Base-by-base conservation (phyloP, 2,888 invertebrate genomes). In the Pristionchus mayeri region DNA sequence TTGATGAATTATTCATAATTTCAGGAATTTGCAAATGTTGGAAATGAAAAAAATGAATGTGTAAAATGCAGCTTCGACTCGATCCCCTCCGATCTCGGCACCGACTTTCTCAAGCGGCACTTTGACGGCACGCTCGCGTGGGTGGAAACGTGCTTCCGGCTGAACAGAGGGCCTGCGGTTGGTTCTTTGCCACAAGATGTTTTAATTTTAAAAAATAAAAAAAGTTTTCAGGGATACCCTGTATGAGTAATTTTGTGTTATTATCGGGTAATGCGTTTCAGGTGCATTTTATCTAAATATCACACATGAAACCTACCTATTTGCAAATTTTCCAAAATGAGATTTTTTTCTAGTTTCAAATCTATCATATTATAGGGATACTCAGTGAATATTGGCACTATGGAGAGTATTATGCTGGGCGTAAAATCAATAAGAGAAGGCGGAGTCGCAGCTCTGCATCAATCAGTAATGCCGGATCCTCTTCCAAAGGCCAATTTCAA, bases 81-180 rank as follows among this genome's bases (percentile, higher is more conserved):
- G 91, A 95, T 98, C 88, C 97, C 98, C 21, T 95, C 95, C 76
- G 98, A 98, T 92, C 94, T 97, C 93, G 98, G 98, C 0, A 94
- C 96, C 0, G 93, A 96, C n/a, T 96, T 95, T 93, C 94, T 96
- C 60, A 95, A 96, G 91, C 94, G 96, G 87, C 95, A 96, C 90
- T 97, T 97, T 92, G 85, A 84, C 9, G 96, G 96, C 94, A 91
- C 48, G n/a, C 86, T 93, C 83, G 90, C 87, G 76, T 88, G 89
- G 85, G 90, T 90, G 16, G 93, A 93, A 85, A 90, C 91, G 13
- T 91, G 91, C 63, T 91, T 90, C 27, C 89, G 90, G 84, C 84
- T 90, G n/a, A 87, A 90, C 60, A 78, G 86, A 11, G 93, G 93
- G 44, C 88, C 89, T 67, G 89, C 91, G 54, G 91, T 91, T 78